Evolutionary conservation across 2,888 invertebrate species (phyloP).

Genomic region (Dromius quadrimaculatus): DNA sequence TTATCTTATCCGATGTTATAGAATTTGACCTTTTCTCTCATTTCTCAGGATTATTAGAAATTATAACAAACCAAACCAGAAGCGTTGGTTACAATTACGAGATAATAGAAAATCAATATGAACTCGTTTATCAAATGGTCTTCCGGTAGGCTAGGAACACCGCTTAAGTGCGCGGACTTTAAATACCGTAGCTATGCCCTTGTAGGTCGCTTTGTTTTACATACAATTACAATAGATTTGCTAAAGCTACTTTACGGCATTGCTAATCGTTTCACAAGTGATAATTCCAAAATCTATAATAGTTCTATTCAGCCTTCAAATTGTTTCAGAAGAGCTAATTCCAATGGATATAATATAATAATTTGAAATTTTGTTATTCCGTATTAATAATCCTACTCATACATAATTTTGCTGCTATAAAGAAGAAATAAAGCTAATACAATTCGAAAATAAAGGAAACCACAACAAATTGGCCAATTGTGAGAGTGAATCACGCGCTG

Average conservation of each 20-base stretch:
- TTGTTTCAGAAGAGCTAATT: too few species aligned
- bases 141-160: conserved; percentile 18
- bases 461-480: too few species aligned
- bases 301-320: too few species aligned
- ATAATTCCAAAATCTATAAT: background rate
- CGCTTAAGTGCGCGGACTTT: background rate
- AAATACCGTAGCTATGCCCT: background rate
- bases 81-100: background rate
- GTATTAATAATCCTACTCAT: too few species aligned
- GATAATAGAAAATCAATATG: conserved; percentile 33
- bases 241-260: background rate
- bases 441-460: too few species aligned
- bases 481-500: too few species aligned
- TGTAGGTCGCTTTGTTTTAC: background rate
- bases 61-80: conserved; percentile 6
- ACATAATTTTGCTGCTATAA: too few species aligned
- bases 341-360: too few species aligned
- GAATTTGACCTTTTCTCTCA: background rate
- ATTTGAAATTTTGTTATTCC: too few species aligned
- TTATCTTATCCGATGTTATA: background rate
- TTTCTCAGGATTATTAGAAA: background rate
- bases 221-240: background rate
- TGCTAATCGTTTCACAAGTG: background rate
- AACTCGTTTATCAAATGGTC: conserved; percentile 15
- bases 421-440: too few species aligned